Percentiles rank a stretch among this genome's conserved stretches.
Conservation (phyloP, 1,140 invertebrate species). For the Cotesia glomerata region DNA sequence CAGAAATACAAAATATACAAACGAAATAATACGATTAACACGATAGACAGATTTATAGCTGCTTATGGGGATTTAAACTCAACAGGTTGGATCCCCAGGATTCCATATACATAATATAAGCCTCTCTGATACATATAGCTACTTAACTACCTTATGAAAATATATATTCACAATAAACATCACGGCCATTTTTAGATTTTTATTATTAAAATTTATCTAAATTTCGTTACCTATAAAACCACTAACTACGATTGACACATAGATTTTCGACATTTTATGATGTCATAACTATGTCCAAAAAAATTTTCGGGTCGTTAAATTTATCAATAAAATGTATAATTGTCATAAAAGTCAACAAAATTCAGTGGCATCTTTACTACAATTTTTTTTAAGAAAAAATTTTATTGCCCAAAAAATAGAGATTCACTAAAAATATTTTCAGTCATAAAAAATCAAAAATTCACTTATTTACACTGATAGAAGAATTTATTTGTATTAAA, state of each 20-base stretch:
- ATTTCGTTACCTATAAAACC: too few species aligned
- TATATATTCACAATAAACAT: background rate
- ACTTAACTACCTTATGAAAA: background rate
- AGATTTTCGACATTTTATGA: too few species aligned
- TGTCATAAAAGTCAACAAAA: conserved; percentile 6
- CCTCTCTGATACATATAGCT: conserved; percentile 8
- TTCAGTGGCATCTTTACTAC: conserved; percentile 16
- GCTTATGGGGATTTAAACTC: conserved; percentile 58
- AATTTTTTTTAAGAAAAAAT: background rate
- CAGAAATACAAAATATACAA: conserved; percentile 14
- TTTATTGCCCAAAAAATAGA: background rate
- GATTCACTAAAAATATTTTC: too few species aligned
- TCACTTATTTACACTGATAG: too few species aligned
- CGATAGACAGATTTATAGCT: conserved; percentile 54
- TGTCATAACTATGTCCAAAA: too few species aligned
- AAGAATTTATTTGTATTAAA: too few species aligned
- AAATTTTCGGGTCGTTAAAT: background rate
- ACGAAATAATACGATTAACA: conserved; percentile 53
- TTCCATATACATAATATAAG: conserved; percentile 2
- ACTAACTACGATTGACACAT: too few species aligned
- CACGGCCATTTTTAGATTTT: too few species aligned
- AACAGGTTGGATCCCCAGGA: conserved; percentile 47
- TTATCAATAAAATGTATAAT: conserved; percentile 12
- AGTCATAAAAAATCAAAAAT: too few species aligned
- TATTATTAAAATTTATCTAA: too few species aligned